Base-by-base conservation (phyloP, 1,140 invertebrate genomes). In the Tribolium madens region DNA sequence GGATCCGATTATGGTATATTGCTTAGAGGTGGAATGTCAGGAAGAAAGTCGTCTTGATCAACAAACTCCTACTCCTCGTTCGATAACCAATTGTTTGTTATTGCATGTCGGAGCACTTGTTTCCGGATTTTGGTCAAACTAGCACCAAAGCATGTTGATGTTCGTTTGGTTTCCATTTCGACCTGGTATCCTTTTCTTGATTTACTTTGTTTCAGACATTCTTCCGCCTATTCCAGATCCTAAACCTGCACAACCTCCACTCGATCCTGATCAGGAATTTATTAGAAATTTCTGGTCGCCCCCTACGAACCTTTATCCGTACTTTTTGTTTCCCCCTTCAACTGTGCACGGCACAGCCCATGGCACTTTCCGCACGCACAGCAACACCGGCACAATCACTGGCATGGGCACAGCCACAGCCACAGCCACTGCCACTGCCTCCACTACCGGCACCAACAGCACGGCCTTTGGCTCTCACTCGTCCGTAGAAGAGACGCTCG, bases 201-300 rank as follows among this genome's bases (percentile, higher is more conserved):
- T 64, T 33, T 64, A 78, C 83, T 89, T 87, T 89, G 87, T 89
- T 89, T 88, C 88, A 89, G 88, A 89, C 86, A 84, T 86, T 85
- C 86, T 87, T 84, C 87, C 88, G 84, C 88, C 89, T 82, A 86
- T 87, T 82, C 87, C 88, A 81, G 88, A 87, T 84, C 88, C 88
- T 82, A 87, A 88, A 79, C 88, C 88, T 80, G 88, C 88, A 86
- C 86, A 89, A 79, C 87, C 88, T 86, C 86, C 87, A 72, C 87
- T 86, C 84, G 87, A 88, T 83, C 85, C 87, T 79, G 84, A 87
- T 82, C 85, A 87, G 82, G 87, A 87, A 79, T 87, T 85, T 84
- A 87, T 87, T 83, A 86, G 86, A 81, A 87, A 88, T 82, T 84
- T 88, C 82, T 88, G 87, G 87, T 88, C 87, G 77, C 87, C 87